Conservation (phyloP, 64 coral and sea anemone species). For the Montipora sp. region DNA sequence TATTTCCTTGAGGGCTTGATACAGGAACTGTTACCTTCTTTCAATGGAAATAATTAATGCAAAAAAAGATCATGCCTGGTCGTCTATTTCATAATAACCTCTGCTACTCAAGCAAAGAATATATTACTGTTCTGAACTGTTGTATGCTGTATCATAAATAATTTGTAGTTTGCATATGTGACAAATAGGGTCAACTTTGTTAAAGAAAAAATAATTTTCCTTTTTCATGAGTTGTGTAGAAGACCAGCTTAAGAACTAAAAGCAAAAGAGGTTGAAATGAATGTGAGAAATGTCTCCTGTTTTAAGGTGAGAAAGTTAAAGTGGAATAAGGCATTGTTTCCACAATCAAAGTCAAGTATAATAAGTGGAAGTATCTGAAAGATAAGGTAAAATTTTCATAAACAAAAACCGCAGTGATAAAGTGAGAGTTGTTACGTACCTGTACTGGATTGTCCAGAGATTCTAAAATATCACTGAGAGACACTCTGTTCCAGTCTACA, state of each 20-base stretch:
- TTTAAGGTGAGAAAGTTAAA: too few relatives aligned
- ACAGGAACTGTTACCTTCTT: slow-evolving; percentile 40
- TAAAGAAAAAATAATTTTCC: neutral
- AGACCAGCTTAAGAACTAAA: too few relatives aligned
- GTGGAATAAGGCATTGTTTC: too few relatives aligned
- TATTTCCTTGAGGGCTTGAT: neutral
- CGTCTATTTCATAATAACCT: slow-evolving; percentile 29
- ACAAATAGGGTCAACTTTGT: neutral
- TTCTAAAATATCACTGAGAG: slow-evolving; percentile 74
- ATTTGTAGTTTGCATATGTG: neutral
- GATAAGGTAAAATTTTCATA: neutral
- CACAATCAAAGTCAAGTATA: too few relatives aligned
- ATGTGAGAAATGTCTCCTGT: too few relatives aligned
- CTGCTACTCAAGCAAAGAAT: neutral
- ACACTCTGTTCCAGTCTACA: slow-evolving; percentile 85
- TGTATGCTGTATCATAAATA: neutral
- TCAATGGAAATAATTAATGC: slow-evolving; percentile 7
- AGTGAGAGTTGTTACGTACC: neutral
- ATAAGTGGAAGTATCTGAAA: too few relatives aligned
- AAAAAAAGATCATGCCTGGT: slow-evolving; percentile 48
- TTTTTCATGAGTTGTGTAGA: neutral
- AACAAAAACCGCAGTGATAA: neutral
- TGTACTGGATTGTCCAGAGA: slow-evolving; percentile 22
- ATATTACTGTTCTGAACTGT: neutral
- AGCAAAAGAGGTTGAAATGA: too few relatives aligned